These are phyloP conservation scores for Drosophila tristis DNA, from an alignment of 1,140 invertebrate species.

Conservation along the genomic window DNA sequence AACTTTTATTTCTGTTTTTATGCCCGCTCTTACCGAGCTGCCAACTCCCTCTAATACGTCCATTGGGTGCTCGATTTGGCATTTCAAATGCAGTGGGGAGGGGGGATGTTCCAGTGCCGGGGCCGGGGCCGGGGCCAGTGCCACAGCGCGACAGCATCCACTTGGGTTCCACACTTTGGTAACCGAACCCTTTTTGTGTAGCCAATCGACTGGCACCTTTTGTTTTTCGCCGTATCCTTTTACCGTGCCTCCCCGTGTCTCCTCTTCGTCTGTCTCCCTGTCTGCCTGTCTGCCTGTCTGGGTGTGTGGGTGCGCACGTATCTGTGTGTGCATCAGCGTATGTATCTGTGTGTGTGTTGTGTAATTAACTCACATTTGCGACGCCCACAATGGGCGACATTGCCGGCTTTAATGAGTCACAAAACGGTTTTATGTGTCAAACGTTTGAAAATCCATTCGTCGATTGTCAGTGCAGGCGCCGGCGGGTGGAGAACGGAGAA, in stretches of 20 bases:
- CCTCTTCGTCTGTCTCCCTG: not conserved
- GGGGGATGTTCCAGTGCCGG: not conserved
- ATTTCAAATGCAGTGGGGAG: slow-evolving; percentile 12
- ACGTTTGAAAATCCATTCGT: slow-evolving; percentile 72
- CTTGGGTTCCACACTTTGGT: slow-evolving; percentile 18
- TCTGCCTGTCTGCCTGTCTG: not conserved
- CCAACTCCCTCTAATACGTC: slow-evolving; percentile 57
- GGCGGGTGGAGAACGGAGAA: too few species aligned
- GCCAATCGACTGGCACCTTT: slow-evolving; percentile 43
- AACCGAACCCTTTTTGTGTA: slow-evolving; percentile 42
- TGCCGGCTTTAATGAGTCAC: slow-evolving; percentile 67
- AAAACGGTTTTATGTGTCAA: slow-evolving; percentile 79
- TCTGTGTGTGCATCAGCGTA: not conserved
- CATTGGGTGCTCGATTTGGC: slow-evolving; percentile 52
- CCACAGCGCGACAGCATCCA: not conserved
- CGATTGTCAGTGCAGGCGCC: slow-evolving; percentile 32
- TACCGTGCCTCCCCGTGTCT: slow-evolving; percentile 7
- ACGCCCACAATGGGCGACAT: slow-evolving; percentile 44
- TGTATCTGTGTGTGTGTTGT: slow-evolving; percentile 25
- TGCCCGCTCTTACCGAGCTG: slow-evolving; percentile 23
- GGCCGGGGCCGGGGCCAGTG: too few species aligned
- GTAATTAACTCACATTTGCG: slow-evolving; percentile 63
- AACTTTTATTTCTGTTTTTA: slow-evolving; percentile 75
- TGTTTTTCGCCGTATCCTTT: slow-evolving; percentile 25
- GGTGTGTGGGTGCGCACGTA: not conserved